These are phyloP conservation scores for Oligia fasciuncula DNA, from an alignment of 2,888 invertebrate genomes.

Conservation along the genomic window DNA sequence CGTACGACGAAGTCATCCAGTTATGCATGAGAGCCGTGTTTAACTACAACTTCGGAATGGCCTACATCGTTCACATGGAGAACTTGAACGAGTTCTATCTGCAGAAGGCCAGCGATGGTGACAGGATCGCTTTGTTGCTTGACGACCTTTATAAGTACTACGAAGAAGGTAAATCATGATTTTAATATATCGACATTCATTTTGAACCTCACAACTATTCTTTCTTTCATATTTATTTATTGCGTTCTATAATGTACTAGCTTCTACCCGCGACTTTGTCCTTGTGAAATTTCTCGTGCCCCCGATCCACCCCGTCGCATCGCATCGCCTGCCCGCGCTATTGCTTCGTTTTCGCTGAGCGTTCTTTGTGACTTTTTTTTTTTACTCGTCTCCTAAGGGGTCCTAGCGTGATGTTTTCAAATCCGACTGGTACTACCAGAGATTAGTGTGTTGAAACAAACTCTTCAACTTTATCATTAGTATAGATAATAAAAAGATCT, in stretches of 20 bases:
- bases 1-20: slow-evolving; percentile 86
- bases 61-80: slow-evolving; percentile 90
- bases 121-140: slow-evolving; percentile 88
- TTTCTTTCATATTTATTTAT: background rate
- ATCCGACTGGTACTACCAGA: background rate
- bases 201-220: background rate
- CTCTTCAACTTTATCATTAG: background rate
- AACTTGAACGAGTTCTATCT: slow-evolving; percentile 91
- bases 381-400: background rate
- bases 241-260: background rate
- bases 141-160: slow-evolving; percentile 90
- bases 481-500: background rate
- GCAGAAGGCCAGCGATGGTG: slow-evolving; percentile 88
- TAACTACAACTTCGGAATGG: slow-evolving; percentile 90
- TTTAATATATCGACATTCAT: background rate
- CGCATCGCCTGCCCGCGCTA: background rate
- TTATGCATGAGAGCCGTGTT: slow-evolving; percentile 92
- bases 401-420: background rate
- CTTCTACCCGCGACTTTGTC: background rate
- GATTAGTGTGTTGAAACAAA: background rate
- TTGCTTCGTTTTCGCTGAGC: background rate
- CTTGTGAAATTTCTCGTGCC: background rate
- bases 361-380: background rate
- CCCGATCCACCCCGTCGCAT: background rate
- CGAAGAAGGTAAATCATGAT: slow-evolving; percentile 79